phyloP scores from a whole-genome alignment of 2,113 vertebrate genomes.

The Stomatorhinus ivindoensis region DNA sequence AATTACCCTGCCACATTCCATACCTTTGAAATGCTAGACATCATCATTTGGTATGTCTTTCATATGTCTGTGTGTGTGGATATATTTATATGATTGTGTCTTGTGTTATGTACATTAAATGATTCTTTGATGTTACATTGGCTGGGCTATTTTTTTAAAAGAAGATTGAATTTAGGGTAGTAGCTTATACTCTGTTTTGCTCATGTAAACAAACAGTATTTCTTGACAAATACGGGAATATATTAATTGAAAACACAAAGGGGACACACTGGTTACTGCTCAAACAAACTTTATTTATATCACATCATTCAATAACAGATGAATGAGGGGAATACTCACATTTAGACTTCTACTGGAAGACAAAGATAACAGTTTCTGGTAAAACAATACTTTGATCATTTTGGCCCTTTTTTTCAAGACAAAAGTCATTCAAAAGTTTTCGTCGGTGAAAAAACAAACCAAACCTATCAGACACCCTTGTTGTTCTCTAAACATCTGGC shows the following conservation, averaged over 20 bases:
- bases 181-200: background rate
- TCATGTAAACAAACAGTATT: background rate
- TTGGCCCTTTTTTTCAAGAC: background rate
- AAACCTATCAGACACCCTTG: background rate
- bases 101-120: background rate
- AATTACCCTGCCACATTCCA: conserved; percentile 22
- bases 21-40: background rate
- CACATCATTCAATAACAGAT: background rate
- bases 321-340: background rate
- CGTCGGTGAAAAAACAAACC: background rate
- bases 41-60: background rate
- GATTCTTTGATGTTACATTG: background rate
- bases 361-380: background rate
- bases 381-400: background rate
- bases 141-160: background rate
- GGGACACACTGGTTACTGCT: background rate
- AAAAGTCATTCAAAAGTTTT: background rate
- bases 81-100: background rate
- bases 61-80: background rate
- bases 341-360: background rate
- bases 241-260: background rate
- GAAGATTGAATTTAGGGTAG: background rate
- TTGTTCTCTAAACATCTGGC: background rate
- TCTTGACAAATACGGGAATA: background rate
- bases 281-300: background rate